A percentile compares a stretch with the other conserved stretches of the same genome.
These are phyloP conservation scores for Pollenia angustigena DNA, from an alignment of 2,888 invertebrate genomes.

Conservation along the genomic window DNA sequence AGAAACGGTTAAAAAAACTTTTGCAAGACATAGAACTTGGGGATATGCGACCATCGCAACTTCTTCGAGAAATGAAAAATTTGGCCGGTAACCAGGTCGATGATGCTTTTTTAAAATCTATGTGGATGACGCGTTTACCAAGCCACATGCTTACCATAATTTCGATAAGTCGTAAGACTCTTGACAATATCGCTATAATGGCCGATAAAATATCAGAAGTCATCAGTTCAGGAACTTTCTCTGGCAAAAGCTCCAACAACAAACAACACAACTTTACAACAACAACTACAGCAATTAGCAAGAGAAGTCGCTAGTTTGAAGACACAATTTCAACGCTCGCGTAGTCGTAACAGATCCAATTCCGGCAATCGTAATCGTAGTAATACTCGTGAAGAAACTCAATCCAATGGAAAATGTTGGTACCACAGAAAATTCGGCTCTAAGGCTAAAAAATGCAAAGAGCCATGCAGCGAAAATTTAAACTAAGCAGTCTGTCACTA, in stretches of 20 bases:
- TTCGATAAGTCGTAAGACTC: slow-evolving; percentile 68
- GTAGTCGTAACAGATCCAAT: background rate
- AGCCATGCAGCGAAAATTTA: too few species aligned
- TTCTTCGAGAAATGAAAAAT: slow-evolving; percentile 75
- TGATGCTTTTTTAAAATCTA: slow-evolving; percentile 73
- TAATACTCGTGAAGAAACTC: background rate
- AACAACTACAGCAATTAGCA: slow-evolving; percentile 37
- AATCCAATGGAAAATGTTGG: too few species aligned
- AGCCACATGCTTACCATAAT: slow-evolving; percentile 72
- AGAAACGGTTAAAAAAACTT: slow-evolving; percentile 72
- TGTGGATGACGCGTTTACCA: slow-evolving; percentile 76
- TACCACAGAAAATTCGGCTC: too few species aligned
- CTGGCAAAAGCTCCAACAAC: slow-evolving; percentile 10
- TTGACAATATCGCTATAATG: slow-evolving; percentile 64
- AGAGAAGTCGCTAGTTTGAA: slow-evolving; percentile 3
- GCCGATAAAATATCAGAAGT: slow-evolving; percentile 71
- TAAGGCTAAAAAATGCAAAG: slow-evolving; percentile 17
- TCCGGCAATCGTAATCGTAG: background rate
- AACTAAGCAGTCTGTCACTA: slow-evolving; percentile 20
- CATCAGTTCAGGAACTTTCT: slow-evolving; percentile 18
- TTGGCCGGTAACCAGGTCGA: too few species aligned
- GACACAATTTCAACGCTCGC: slow-evolving; percentile 1
- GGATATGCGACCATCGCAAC: slow-evolving; percentile 75
- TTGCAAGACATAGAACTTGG: slow-evolving; percentile 75
- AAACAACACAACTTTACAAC: slow-evolving; percentile 53